Base-by-base conservation (phyloP, 2,797 vertebrate species). In the Sebastes itinus region DNA sequence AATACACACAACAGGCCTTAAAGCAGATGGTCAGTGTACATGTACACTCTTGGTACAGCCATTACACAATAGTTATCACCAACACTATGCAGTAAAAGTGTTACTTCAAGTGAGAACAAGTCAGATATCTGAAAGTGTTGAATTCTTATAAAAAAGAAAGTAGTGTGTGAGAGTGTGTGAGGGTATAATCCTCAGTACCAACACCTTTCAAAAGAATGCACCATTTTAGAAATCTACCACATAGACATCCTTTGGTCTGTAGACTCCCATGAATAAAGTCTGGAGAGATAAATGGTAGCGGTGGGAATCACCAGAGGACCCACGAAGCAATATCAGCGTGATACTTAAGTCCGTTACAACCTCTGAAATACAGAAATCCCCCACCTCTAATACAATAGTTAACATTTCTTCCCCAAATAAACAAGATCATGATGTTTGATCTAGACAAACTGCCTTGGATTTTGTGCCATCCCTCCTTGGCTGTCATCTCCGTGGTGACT, bases 31-130 rank as follows among this genome's bases (percentile, higher is more conserved):
- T 25, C 23, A 61, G 66, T 63, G 33, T 62, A 30, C 62, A 71
- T 25, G 30, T 69, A 33, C n/a, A 42, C 55, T 62, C 23, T 22
- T 80, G 14, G 23, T 30, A 18, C 78, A 78, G 20, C 14, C 13
- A 54, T 28, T 33, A 22, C 30, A 72, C 13, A 74, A 59, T 5
- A 32, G 10, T 46, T 83, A 20, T 71, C 72, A 74, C 49, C 7
- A 32, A 64, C 30, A 64, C 58, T 23, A 14, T 6, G 30, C 22
- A 49, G 66, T 30, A 25, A 77, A 77, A 49, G 30, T 73, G 38
- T 68, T 71, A 73, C 8, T 54, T 79, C 4, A 66, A 78, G 60
- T 61, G 56, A 78, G 55, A 83, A 72, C 16, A 68, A 79, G 12
- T 66, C 25, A 13, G 58, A 72, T 80, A 67, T 66, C 38, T 69